Conservation (phyloP, 2,113 vertebrate species). For the Diphyllodes magnificus region DNA sequence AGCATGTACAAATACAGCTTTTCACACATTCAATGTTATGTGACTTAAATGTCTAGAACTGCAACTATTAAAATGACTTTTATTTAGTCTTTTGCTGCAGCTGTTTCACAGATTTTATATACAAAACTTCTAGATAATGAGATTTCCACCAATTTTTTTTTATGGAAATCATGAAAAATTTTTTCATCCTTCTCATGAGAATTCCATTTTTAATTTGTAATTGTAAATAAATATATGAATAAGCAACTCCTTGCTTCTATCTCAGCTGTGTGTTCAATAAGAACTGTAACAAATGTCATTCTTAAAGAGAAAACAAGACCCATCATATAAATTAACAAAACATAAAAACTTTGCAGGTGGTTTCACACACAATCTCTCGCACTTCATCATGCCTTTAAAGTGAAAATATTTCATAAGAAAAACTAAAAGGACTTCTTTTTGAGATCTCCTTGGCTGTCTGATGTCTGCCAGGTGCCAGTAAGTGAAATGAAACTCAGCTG, state of each 20-base stretch:
- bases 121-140: neutral
- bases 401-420: neutral
- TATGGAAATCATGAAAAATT: neutral
- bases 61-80: neutral
- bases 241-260: neutral
- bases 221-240: neutral
- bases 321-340: neutral
- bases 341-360: neutral
- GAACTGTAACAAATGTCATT: neutral
- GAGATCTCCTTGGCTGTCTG: neutral
- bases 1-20: neutral
- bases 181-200: neutral
- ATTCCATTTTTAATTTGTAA: neutral
- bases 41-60: neutral
- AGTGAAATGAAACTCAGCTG: neutral
- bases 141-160: neutral
- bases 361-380: neutral
- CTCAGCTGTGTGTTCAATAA: neutral
- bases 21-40: rapidly evolving
- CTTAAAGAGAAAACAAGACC: neutral
- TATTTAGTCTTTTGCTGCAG: neutral
- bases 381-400: neutral
- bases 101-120: neutral
- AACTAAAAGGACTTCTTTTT: neutral
- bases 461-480: neutral